Conservation (phyloP, 2,888 invertebrate genomes). For the Caenorhabditis wallacei region DNA sequence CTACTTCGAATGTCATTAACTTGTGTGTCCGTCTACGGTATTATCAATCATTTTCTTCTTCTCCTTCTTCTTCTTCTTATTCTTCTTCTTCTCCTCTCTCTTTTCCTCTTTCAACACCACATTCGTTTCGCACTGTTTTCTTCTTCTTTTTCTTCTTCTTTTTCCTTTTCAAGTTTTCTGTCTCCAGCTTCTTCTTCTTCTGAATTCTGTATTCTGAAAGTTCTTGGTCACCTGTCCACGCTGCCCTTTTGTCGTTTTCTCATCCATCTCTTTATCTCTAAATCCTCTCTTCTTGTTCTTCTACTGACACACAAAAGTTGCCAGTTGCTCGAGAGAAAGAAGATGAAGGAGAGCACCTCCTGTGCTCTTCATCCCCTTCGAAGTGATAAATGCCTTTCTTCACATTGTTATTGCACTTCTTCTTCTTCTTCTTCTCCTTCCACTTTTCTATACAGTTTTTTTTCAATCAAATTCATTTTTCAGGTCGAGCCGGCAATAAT, state of each 20-base stretch:
- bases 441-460: background rate
- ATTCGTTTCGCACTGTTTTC: background rate
- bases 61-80: conserved; percentile 18
- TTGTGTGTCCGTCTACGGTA: conserved; percentile 62
- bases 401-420: conserved; percentile 44
- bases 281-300: too few species aligned
- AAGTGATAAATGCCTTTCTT: conserved; percentile 43
- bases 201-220: conserved; percentile 31
- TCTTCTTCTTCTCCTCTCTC: conserved; percentile 20
- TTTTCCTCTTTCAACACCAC: conserved; percentile 2
- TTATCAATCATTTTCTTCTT: conserved; percentile 62
- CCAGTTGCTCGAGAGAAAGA: conserved; percentile 47
- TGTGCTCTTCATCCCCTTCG: background rate
- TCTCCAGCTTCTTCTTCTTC: background rate
- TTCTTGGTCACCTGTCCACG: conserved; percentile 39
- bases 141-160: conserved; percentile 17
- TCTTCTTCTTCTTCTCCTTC: conserved; percentile 6
- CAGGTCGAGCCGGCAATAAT: conserved; percentile 98
- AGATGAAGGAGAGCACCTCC: background rate
- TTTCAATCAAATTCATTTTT: conserved; percentile 46
- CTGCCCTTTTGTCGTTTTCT: conserved; percentile 20
- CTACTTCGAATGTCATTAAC: conserved; percentile 45
- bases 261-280: background rate
- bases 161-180: background rate
- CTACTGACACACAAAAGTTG: conserved; percentile 23